These are phyloP conservation scores for Hoplodrina blanda DNA, from an alignment of 2,888 invertebrate genomes.

Conservation along the genomic window DNA sequence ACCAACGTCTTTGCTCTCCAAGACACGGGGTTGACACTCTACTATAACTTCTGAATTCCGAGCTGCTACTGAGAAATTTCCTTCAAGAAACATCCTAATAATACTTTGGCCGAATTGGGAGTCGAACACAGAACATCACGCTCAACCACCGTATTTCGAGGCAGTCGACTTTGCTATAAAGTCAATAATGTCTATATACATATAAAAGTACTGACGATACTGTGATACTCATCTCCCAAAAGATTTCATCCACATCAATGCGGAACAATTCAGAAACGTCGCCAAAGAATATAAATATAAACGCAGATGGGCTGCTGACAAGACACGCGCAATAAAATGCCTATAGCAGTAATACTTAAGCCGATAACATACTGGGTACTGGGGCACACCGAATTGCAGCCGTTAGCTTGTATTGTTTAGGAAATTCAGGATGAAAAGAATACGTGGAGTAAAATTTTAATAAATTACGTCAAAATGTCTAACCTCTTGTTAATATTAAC, in stretches of 20 bases:
- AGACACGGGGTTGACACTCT: too few relatives aligned
- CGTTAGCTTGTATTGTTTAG: constrained; percentile 1
- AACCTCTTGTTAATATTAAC: not conserved
- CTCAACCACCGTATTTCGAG: too few relatives aligned
- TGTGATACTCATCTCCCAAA: not conserved
- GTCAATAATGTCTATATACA: not conserved
- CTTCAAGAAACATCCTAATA: too few relatives aligned
- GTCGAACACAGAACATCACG: too few relatives aligned
- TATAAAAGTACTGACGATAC: too few relatives aligned
- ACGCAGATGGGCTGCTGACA: constrained; percentile 38
- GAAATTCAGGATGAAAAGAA: constrained; percentile 8
- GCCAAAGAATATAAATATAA: constrained; percentile 24
- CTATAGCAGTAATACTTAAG: constrained; percentile 58
- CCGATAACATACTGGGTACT: constrained; percentile 39
- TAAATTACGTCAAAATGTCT: not conserved
- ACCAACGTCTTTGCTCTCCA: too few relatives aligned
- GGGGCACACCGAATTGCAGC: constrained; percentile 4
- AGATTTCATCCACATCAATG: not conserved
- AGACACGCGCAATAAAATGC: constrained; percentile 36
- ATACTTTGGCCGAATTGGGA: too few relatives aligned
- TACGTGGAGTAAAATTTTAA: not conserved
- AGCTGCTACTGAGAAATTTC: too few relatives aligned
- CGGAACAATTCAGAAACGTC: constrained; percentile 14
- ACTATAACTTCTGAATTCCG: too few relatives aligned
- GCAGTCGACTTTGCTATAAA: not conserved